Conservation (phyloP, 2,888 invertebrate species). For the Coelinius sp. region DNA sequence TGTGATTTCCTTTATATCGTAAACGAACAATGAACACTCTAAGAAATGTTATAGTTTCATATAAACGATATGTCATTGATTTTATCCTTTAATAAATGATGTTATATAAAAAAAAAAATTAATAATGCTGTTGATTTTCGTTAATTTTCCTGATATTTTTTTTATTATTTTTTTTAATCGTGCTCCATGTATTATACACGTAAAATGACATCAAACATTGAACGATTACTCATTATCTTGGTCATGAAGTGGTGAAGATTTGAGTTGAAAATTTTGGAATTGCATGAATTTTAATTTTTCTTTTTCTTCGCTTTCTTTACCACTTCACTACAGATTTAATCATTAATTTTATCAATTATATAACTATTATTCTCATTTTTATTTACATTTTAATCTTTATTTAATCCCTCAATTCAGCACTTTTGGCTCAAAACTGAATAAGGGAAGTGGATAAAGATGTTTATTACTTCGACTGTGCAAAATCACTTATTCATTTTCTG, state of each 20-base stretch:
- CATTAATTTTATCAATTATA: conserved; percentile 32
- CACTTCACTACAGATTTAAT: conserved; percentile 39
- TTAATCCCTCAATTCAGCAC: not conserved
- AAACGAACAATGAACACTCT: conserved; percentile 68
- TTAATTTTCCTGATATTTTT: conserved; percentile 11
- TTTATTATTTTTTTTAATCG: conserved; percentile 8
- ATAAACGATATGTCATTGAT: conserved; percentile 71
- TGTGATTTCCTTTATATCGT: conserved; percentile 71
- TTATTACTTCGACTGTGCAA: conserved; percentile 1
- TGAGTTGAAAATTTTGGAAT: not conserved
- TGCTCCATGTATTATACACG: conserved; percentile 29
- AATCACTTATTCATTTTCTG: not conserved
- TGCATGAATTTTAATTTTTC: conserved; percentile 1
- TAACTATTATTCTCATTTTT: conserved; percentile 21
- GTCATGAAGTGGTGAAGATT: not conserved
- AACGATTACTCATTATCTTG: conserved; percentile 44
- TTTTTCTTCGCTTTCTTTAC: conserved; percentile 17
- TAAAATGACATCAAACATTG: conserved; percentile 51
- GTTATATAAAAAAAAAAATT: conserved; percentile 66
- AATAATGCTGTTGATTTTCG: conserved; percentile 14
- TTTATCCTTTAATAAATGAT: conserved; percentile 71
- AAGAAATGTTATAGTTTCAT: conserved; percentile 71
- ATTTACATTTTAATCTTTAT: conserved; percentile 18
- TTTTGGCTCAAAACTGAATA: conserved; percentile 10
- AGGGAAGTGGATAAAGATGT: not conserved